Evolutionary conservation across 2,797 vertebrate species (phyloP).

Genomic region (Platalea minor): DNA sequence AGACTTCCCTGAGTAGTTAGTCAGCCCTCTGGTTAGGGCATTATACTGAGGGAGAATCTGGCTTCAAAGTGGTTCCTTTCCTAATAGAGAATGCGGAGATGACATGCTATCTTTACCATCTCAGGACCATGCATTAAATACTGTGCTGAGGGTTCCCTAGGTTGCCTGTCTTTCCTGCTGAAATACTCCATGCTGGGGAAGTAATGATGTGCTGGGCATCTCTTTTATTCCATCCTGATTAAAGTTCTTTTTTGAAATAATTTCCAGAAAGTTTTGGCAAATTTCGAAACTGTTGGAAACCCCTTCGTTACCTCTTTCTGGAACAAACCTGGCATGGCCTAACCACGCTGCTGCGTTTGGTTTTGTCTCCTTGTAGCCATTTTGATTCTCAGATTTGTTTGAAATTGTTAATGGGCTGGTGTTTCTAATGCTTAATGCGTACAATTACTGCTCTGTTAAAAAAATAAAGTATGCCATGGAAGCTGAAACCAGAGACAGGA

Average conservation of each 20-base stretch:
- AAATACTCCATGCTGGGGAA: not conserved
- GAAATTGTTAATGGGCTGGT: not conserved
- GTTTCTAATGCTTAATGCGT: not conserved
- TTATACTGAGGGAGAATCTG: not conserved
- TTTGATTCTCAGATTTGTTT: constrained; percentile 1
- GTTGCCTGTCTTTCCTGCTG: not conserved
- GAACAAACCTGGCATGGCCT: not conserved
- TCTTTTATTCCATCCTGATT: not conserved
- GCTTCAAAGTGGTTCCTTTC: not conserved
- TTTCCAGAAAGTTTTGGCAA: not conserved
- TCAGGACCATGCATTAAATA: not conserved
- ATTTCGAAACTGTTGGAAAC: not conserved
- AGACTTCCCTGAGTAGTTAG: not conserved
- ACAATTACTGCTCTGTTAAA: not conserved
- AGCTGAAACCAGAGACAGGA: constrained; percentile 27
- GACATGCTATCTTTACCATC: not conserved
- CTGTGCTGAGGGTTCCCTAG: not conserved
- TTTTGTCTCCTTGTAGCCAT: not conserved
- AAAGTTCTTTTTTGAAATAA: not conserved
- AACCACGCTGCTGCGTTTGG: not conserved
- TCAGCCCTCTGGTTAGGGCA: not conserved
- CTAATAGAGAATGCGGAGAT: not conserved
- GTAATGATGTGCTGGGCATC: not conserved
- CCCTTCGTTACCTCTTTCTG: not conserved
- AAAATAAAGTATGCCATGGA: not conserved